Conservation (phyloP, 2,113 vertebrate species). For the Lampris megalopsis region DNA sequence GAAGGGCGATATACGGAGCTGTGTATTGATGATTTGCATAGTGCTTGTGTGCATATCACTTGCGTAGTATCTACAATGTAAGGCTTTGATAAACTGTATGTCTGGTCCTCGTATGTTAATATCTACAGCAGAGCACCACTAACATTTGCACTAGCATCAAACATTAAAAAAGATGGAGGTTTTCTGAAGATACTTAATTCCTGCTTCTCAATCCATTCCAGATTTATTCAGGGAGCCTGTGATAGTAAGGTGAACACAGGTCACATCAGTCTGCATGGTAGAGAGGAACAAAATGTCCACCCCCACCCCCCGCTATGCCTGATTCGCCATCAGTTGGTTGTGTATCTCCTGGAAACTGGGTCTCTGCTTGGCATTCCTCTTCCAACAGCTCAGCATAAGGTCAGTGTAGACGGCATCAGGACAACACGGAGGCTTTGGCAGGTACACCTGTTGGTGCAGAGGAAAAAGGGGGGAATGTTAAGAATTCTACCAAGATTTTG, state of each 20-base stretch:
- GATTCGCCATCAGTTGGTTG: slow-evolving; percentile 83
- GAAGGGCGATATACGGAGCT: slow-evolving; percentile 53
- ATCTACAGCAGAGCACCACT: slow-evolving; percentile 41
- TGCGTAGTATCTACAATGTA: slow-evolving; percentile 39
- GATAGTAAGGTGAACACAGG: slow-evolving; percentile 9
- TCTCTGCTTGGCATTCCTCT: slow-evolving; percentile 92
- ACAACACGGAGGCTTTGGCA: slow-evolving; percentile 91
- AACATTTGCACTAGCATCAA: not conserved
- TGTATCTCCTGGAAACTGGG: slow-evolving; percentile 95
- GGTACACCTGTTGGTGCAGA: slow-evolving; percentile 84
- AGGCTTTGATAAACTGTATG: slow-evolving; percentile 44
- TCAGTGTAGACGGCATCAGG: slow-evolving; percentile 88
- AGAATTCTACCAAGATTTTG: not conserved
- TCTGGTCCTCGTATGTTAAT: slow-evolving; percentile 14
- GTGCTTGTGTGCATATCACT: slow-evolving; percentile 25
- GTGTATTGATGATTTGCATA: slow-evolving; percentile 20
- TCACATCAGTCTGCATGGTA: not conserved
- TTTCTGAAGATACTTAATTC: not conserved
- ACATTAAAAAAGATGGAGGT: slow-evolving; percentile 9
- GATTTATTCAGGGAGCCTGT: slow-evolving; percentile 1
- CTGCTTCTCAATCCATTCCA: slow-evolving; percentile 6
- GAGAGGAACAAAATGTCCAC: not conserved
- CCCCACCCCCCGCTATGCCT: slow-evolving; percentile 63
- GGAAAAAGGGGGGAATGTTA: not conserved
- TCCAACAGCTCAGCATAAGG: slow-evolving; percentile 97